phyloP scores from a whole-genome alignment of 2,113 vertebrate genomes.

The Crocuta crocuta region DNA sequence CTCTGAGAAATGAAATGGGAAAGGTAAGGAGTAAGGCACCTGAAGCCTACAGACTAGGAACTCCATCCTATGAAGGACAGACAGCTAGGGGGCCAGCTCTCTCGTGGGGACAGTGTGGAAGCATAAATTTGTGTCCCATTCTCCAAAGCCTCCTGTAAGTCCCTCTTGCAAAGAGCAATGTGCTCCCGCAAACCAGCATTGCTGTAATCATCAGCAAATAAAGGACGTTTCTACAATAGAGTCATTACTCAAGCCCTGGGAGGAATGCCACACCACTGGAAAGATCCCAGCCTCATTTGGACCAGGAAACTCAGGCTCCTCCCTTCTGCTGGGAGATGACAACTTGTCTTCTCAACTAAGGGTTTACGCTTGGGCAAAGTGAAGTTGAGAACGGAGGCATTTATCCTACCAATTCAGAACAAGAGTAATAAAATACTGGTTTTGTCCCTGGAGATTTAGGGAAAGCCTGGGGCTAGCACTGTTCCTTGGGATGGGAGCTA shows the following conservation, averaged over 20 bases:
- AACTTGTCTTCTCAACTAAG: background rate
- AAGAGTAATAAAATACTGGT: background rate
- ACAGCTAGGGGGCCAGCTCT: background rate
- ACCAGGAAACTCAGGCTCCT: background rate
- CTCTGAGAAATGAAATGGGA: background rate
- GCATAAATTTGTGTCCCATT: background rate
- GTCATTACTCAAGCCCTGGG: background rate
- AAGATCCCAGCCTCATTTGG: background rate
- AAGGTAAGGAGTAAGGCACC: background rate
- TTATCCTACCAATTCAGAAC: background rate
- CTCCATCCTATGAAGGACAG: background rate
- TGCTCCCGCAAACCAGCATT: background rate
- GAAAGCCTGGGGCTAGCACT: background rate
- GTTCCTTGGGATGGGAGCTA: background rate
- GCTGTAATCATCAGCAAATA: background rate
- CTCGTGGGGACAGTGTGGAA: background rate
- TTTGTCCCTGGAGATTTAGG: slow-evolving; percentile 1
- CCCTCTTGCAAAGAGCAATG: background rate
- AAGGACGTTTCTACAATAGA: background rate
- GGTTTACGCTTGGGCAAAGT: background rate
- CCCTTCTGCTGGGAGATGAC: background rate
- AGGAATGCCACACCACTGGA: background rate
- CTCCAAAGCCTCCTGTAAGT: background rate
- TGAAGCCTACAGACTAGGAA: background rate
- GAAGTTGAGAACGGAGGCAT: background rate